phyloP scores from a whole-genome alignment of 2,113 vertebrate genomes.

The Otus sunia region DNA sequence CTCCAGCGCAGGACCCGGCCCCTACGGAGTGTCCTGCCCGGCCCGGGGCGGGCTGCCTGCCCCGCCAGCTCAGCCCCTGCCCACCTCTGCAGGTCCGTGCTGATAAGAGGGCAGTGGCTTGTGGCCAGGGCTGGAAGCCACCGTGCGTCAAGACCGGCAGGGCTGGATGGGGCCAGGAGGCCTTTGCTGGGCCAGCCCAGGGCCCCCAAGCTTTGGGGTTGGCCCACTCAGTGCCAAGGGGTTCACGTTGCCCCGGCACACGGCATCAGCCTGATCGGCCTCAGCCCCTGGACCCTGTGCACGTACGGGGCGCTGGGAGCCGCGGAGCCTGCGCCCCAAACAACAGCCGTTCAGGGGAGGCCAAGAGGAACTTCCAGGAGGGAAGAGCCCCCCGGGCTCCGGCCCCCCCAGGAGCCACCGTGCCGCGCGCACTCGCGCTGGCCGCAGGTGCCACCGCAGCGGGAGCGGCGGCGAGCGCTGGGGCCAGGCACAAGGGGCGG shows the following conservation, averaged over 20 bases:
- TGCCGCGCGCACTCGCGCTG: not conserved
- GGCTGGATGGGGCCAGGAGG: not conserved
- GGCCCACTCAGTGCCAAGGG: fast-evolving
- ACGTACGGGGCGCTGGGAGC: not conserved
- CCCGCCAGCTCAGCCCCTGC: not conserved
- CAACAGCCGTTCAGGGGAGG: constrained; percentile 28
- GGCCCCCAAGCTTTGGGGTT: not conserved
- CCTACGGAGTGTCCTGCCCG: not conserved
- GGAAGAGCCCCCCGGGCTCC: constrained; percentile 48
- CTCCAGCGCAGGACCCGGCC: not conserved
- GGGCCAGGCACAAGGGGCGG: constrained; percentile 64
- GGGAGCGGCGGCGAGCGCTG: not conserved
- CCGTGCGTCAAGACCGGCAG: fast-evolving
- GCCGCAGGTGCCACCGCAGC: constrained; percentile 60
- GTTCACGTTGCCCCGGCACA: not conserved
- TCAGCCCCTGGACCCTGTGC: fast-evolving
- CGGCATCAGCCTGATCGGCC: not conserved
- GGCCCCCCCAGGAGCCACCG: not conserved
- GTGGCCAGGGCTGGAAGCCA: not conserved
- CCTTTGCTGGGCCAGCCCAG: not conserved
- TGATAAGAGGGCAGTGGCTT: fast-evolving
- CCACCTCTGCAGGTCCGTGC: fast-evolving
- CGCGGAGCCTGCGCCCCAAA: not conserved
- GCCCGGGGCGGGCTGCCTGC: not conserved
- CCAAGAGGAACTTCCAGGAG: constrained; percentile 72